Base-by-base conservation (phyloP, 2,113 vertebrate species). In the Aleadryas rufinucha region DNA sequence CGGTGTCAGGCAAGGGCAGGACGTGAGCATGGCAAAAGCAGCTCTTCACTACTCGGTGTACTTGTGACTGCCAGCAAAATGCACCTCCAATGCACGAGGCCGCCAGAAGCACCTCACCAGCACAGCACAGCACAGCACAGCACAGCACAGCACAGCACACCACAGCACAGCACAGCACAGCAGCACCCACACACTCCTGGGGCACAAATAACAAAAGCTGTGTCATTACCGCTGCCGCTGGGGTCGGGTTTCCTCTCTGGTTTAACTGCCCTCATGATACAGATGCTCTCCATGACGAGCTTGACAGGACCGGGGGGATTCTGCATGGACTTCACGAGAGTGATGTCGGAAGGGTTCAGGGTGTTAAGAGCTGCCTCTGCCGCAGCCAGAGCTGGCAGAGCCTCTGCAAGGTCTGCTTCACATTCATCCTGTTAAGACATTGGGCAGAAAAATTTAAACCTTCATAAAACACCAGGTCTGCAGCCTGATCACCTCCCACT, bases 241-340 rank as follows among this genome's bases (percentile, higher is more conserved):
- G 99, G 98, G 88, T 99, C 99, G 5, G 99, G 99, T 94, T 99
- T 99, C 83, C 99, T 98, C 91, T 99, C 99, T 13, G 99, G 97
- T 89, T 97, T 99, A 76, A 98, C 97, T 54, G 98, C 98, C 94
- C 99, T 99, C 99, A 99, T 99, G 76, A 99, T 97, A 41, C 99
- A 99, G 91, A 99, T 99, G 68, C 99, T 99, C 97, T 99, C 99
- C 99, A 99, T 99, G 88, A 99, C 98, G 0, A 99, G 98, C 92
- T 99, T 99, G 60, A 99, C 98, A 18, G 97, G 98, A 44, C 97
- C 98, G 4, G 99, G 99, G 15, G 99, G 99, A 88, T 99, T 99
- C 95, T 98, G 98, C 99, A 99, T 99, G 13, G 99, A 98, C 95
- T 99, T 99, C 65, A 99, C 98, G 49, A 99, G 97, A 7, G 99